Evolutionary conservation across 2,797 vertebrate genomes (phyloP), one percentile per base, ranked within the genome.

Genomic region (Syngnathus rostellatus): DNA sequence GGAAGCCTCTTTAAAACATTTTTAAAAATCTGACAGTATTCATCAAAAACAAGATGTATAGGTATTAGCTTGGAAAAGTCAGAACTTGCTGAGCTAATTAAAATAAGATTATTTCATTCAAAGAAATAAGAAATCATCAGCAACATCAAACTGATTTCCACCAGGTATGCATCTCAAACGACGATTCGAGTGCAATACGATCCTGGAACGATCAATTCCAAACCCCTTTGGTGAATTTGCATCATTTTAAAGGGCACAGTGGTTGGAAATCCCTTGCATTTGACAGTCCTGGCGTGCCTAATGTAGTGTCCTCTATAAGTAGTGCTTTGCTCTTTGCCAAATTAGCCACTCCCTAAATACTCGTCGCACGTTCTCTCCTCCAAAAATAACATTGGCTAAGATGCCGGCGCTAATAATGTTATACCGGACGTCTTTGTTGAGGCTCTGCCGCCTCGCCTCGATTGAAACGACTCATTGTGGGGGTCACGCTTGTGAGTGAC

Each of bases 311-410:
- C 17, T 58, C 55, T 8, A 8, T 9, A 17, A 17, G 6, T 38
- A 19, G 6, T 55, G 25, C 40, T 10, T 3, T 73, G 31, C 75
- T 78, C 76, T 83, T 75, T 72, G 69, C 77, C 78, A 74, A 80
- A 85, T 82, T 82, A 83, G 81, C 66, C 82, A n/a, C 77, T 54
- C 2, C 77, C 86, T 76, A 83, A 85, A 84, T 86, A 86, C 70
- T 63, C 40, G 69, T 62, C 72, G 72, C 74, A 75, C 68, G 77
- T 81, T 85, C 19, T 77, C 60, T 69, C 72, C 77, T 72, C 81
- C 82, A 71, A 80, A 80, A 74, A 86, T 83, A 87, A 74, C 75
- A 76, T 77, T 75, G 40, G 61, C 79, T 78, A 80, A 80, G 80
- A 80, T 76, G 78, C 77, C 76, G 69, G 64, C 54, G 71, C 75